A percentile compares a stretch with the other conserved stretches of the same genome.
Conservation (phyloP, 2,888 invertebrate genomes). For the Acronicta aceris region DNA sequence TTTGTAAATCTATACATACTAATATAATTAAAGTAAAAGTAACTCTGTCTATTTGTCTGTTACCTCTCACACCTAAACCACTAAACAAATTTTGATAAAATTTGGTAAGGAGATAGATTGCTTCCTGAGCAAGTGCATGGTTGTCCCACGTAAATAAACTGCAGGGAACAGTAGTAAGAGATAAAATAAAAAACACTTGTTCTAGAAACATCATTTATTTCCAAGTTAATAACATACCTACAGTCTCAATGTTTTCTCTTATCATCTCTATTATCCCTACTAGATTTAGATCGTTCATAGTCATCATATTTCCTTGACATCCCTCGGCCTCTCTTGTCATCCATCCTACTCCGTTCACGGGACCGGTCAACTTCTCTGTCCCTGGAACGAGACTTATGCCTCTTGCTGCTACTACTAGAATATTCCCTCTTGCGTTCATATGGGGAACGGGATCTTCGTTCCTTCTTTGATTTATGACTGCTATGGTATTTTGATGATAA, state of each 20-base stretch:
- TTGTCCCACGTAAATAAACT: too few species aligned
- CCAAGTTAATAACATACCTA: conserved; percentile 13
- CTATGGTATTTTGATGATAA: conserved; percentile 84
- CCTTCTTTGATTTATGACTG: conserved; percentile 82
- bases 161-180: too few species aligned
- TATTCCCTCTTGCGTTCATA: conserved; percentile 86
- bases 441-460: conserved; percentile 83
- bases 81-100: too few species aligned
- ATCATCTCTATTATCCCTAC: conserved; percentile 80
- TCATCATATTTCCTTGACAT: conserved; percentile 84
- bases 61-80: too few species aligned
- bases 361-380: conserved; percentile 81
- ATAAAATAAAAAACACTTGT: conserved; percentile 5
- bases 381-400: conserved; percentile 84
- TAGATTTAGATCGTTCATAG: conserved; percentile 83
- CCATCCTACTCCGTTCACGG: conserved; percentile 75
- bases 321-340: conserved; percentile 77
- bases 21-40: too few species aligned
- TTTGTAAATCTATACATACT: too few species aligned
- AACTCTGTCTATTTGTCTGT: too few species aligned
- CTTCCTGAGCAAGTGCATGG: too few species aligned
- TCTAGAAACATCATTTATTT: conserved; percentile 27
- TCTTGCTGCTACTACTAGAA: conserved; percentile 71
- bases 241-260: conserved; percentile 77
- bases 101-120: too few species aligned